Evolutionary conservation across 2,888 invertebrate species (phyloP).

Genomic region (Chirona hameri): DNA sequence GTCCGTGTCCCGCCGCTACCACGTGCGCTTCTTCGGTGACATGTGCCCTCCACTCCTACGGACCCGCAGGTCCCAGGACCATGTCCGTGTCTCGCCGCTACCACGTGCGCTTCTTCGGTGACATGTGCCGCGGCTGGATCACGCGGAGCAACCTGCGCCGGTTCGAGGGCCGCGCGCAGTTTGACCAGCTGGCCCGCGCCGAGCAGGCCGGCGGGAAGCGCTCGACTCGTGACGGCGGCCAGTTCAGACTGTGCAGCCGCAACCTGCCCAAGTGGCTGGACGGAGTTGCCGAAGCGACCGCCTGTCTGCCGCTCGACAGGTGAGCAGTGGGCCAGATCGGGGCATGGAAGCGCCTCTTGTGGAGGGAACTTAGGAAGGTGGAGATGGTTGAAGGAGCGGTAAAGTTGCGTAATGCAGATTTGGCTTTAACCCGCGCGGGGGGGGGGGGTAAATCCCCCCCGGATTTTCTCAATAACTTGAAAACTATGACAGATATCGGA

Average conservation of each 20-base stretch:
- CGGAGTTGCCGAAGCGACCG: neutral
- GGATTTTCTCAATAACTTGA: no score
- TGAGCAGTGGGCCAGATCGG: neutral
- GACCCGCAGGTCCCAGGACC: neutral
- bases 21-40: conserved; percentile 29
- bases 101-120: conserved; percentile 29
- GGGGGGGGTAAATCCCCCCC: no score
- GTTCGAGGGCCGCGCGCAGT: conserved; percentile 26
- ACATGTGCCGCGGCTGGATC: conserved; percentile 23
- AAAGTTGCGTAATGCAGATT: no score
- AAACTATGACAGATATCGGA: no score
- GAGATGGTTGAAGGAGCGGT: no score
- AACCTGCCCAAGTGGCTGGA: conserved; percentile 27
- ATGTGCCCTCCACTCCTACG: neutral
- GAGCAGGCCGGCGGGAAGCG: neutral
- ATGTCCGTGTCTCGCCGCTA: neutral
- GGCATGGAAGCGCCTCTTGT: neutral
- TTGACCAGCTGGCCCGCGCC: conserved; percentile 26
- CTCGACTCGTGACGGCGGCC: neutral
- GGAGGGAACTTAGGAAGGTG: no score
- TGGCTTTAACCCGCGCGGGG: no score
- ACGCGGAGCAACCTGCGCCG: neutral
- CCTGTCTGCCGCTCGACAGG: neutral
- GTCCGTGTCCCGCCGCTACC: neutral
- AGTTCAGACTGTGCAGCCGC: conserved; percentile 10